Evolutionary conservation across 2,888 invertebrate genomes (phyloP).

Genomic region (Eristalis tenax): DNA sequence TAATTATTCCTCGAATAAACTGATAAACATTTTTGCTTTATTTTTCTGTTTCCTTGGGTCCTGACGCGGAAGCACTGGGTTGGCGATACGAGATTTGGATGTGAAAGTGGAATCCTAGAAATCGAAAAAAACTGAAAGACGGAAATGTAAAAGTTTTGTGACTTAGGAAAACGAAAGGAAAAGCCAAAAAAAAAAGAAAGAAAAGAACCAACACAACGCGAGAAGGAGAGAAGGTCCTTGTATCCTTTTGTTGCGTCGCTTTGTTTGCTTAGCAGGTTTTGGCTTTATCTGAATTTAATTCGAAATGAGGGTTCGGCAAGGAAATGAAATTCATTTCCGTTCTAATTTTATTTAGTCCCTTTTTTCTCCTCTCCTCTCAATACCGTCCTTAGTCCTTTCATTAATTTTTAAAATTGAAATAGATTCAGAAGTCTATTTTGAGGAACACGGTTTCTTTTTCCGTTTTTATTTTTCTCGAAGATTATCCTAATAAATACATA

Average conservation of each 20-base stretch:
- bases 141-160: conserved; percentile 65
- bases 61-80: conserved; percentile 24
- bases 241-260: conserved; percentile 57
- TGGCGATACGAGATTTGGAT: conserved; percentile 2
- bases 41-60: conserved; percentile 26
- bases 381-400: conserved; percentile 18
- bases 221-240: conserved; percentile 47
- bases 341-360: conserved; percentile 47
- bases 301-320: conserved; percentile 64
- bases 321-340: conserved; percentile 71
- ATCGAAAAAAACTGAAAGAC: conserved; percentile 30
- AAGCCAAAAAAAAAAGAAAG: background rate
- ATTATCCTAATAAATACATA: conserved; percentile 37
- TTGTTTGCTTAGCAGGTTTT: conserved; percentile 48
- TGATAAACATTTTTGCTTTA: conserved; percentile 68
- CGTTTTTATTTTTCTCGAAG: conserved; percentile 8
- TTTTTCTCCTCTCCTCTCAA: background rate
- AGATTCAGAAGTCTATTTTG: conserved; percentile 4
- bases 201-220: background rate
- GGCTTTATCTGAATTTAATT: conserved; percentile 64
- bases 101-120: conserved; percentile 13
- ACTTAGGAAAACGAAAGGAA: conserved; percentile 33
- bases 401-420: conserved; percentile 28
- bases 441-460: conserved; percentile 16
- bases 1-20: conserved; percentile 74